Percentiles rank a stretch among this genome's conserved stretches.
These are phyloP conservation scores for Nematopogon swammerdamellus DNA, from an alignment of 2,888 invertebrate species.

Conservation along the genomic window DNA sequence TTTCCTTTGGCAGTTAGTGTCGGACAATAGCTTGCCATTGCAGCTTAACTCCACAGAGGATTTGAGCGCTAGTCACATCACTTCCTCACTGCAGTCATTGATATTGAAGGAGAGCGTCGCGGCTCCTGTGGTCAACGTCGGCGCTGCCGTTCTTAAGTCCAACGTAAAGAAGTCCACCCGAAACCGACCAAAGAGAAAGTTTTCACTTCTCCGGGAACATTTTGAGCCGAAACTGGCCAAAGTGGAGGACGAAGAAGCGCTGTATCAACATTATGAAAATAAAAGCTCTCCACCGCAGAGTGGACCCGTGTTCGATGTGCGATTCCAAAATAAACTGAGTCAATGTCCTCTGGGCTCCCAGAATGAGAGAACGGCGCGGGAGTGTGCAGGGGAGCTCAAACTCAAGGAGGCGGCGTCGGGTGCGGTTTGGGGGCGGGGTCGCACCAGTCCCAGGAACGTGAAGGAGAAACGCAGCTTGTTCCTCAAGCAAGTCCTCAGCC, in stretches of 20 bases:
- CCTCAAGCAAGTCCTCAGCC: conserved; percentile 56
- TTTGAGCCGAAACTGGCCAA: conserved; percentile 50
- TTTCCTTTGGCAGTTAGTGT: conserved; percentile 42
- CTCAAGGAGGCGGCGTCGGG: conserved; percentile 12
- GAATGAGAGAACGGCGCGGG: conserved; percentile 6
- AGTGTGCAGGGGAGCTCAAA: conserved; percentile 11
- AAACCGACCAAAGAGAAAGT: conserved; percentile 52
- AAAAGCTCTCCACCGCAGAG: conserved; percentile 9
- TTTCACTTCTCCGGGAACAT: conserved; percentile 55
- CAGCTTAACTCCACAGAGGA: conserved; percentile 29
- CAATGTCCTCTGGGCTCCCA: conserved; percentile 11
- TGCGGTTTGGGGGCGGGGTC: conserved; percentile 10
- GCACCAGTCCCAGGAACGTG: conserved; percentile 21
- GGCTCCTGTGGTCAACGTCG: conserved; percentile 19
- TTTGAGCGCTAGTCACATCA: conserved; percentile 31
- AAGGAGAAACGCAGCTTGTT: conserved; percentile 54
- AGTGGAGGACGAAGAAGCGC: conserved; percentile 44
- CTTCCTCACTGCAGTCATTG: conserved; percentile 43
- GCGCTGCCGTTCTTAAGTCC: conserved; percentile 20
- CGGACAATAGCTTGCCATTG: conserved; percentile 30
- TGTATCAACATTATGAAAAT: conserved; percentile 36
- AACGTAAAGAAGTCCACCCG: conserved; percentile 36
- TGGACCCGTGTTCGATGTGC: background rate
- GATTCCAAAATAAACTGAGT: conserved; percentile 20
- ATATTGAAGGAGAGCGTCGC: conserved; percentile 34